Evolutionary conservation across 2,113 vertebrate species (phyloP).

Genomic region (Telmatochromis sp.): DNA sequence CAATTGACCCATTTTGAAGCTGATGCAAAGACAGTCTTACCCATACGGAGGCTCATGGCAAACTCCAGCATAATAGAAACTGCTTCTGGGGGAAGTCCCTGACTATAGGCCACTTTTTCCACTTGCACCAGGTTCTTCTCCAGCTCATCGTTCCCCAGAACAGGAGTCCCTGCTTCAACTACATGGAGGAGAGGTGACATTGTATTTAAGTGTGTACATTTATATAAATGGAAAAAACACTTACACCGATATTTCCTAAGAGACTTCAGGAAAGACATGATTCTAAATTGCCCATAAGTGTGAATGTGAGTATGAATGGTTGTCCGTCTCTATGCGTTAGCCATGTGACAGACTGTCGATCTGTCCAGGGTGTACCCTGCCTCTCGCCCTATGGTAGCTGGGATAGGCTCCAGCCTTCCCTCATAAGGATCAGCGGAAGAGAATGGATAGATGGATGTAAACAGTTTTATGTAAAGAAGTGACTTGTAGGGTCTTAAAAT

Average conservation of each 20-base stretch:
- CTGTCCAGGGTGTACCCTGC: not conserved
- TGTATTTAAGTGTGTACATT: not conserved
- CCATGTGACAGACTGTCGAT: rapidly evolving
- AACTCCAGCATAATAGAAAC: slow-evolving; percentile 78
- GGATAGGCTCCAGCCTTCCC: not conserved
- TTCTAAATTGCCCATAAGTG: not conserved
- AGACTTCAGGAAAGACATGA: not conserved
- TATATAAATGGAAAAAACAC: not conserved
- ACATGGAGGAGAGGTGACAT: not conserved
- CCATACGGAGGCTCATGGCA: slow-evolving; percentile 81
- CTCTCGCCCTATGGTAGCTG: not conserved
- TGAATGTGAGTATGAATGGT: rapidly evolving
- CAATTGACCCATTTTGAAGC: not conserved
- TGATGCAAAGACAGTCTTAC: slow-evolving; percentile 61
- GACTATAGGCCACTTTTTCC: slow-evolving; percentile 75
- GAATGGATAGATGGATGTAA: not conserved
- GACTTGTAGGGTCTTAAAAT: not conserved
- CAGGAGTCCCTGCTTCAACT: slow-evolving; percentile 68
- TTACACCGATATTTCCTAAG: not conserved
- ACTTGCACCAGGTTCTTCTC: slow-evolving; percentile 75
- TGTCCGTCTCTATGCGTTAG: rapidly evolving
- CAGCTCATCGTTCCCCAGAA: slow-evolving; percentile 56
- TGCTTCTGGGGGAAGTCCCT: slow-evolving; percentile 77
- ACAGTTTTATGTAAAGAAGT: not conserved
- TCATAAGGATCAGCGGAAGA: not conserved